Percentiles rank a stretch among this genome's conserved stretches.
phyloP scores from a whole-genome alignment of 2,888 invertebrate genomes.

The Leucania comma region DNA sequence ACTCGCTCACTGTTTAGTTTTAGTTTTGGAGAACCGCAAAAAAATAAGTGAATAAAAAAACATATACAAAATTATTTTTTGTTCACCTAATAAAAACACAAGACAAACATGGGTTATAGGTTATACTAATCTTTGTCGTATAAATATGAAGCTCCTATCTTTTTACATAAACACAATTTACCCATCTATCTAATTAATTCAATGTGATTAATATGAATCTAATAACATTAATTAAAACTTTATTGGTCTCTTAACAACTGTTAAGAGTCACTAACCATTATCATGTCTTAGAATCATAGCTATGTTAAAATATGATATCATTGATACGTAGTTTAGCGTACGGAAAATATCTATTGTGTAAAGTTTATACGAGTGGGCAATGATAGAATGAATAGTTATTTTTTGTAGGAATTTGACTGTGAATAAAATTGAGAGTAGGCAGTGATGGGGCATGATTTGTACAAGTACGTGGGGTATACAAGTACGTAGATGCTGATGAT shows the following conservation, averaged over 20 bases:
- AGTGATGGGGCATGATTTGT: slow-evolving; percentile 16
- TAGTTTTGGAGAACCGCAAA: too few relatives aligned
- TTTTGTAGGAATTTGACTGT: not conserved
- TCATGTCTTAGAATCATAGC: slow-evolving; percentile 23
- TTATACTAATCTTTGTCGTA: slow-evolving; percentile 21
- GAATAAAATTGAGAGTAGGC: slow-evolving; percentile 5
- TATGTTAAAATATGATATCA: slow-evolving; percentile 54
- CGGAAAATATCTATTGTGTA: slow-evolving; percentile 17
- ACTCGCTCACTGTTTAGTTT: too few relatives aligned
- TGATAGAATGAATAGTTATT: not conserved
- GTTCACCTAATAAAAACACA: too few relatives aligned
- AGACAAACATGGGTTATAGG: slow-evolving; percentile 10
- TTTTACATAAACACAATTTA: slow-evolving; percentile 48
- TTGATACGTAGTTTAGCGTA: slow-evolving; percentile 13
- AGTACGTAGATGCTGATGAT: slow-evolving; percentile 31
- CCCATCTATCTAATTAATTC: slow-evolving; percentile 49
- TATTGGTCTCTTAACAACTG: slow-evolving; percentile 43
- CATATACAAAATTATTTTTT: too few relatives aligned
- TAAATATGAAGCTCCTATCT: slow-evolving; percentile 25
- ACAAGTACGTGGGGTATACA: slow-evolving; percentile 7
- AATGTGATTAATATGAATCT: slow-evolving; percentile 47
- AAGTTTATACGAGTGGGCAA: slow-evolving; percentile 5
- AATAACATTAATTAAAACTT: slow-evolving; percentile 56
- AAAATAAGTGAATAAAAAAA: too few relatives aligned
- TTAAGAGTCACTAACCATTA: slow-evolving; percentile 53